Evolutionary conservation across 2,797 vertebrate species (phyloP), one percentile per base, ranked within the genome.

Genomic region (Odontamblyopus rebecca): DNA sequence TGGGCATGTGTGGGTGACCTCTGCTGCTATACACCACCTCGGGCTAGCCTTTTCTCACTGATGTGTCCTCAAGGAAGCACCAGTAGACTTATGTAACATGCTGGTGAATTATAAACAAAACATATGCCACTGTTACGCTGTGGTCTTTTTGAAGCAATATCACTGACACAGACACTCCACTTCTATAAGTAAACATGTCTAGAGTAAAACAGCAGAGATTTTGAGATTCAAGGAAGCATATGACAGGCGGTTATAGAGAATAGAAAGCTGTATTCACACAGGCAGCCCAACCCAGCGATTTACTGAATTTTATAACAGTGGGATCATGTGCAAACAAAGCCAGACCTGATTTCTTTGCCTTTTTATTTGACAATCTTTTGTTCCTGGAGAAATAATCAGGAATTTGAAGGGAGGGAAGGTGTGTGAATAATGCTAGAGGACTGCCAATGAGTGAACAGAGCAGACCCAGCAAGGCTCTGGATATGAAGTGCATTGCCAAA

Each of bases 81-180:
- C 71, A 53, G 73, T n/a, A 35, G 75, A 81, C 81, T 92, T 93
- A 85, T 69, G 87, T 86, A 91, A 91, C 77, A 74, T 81, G 77
- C 84, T 80, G 86, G 83, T 94, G 85, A 90, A 94, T 94, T 92
- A 93, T 93, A 93, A 89, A 94, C 89, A 86, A 74, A 92, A 89
- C 93, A 93, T 91, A 90, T 94, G 92, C 89, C 89, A 35, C 82
- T 82, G 87, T 78, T 85, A 74, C 77, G 50, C 73, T 73, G 64
- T 63, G 71, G 65, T 57, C 76, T 38, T 38, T 8, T 82, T 82
- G 62, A 76, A 83, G 74, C 73, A 38, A 48, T 82, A 80, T 83
- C 80, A 75, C 76, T 82, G 23, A 27, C 16, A 6, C 13, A 29
- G 63, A 38, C 35, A 38, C 35, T 38, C 8, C 35, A 9, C 7